These are phyloP conservation scores for Hypomesus transpacificus DNA, from an alignment of 2,113 vertebrate genomes.

Conservation along the genomic window DNA sequence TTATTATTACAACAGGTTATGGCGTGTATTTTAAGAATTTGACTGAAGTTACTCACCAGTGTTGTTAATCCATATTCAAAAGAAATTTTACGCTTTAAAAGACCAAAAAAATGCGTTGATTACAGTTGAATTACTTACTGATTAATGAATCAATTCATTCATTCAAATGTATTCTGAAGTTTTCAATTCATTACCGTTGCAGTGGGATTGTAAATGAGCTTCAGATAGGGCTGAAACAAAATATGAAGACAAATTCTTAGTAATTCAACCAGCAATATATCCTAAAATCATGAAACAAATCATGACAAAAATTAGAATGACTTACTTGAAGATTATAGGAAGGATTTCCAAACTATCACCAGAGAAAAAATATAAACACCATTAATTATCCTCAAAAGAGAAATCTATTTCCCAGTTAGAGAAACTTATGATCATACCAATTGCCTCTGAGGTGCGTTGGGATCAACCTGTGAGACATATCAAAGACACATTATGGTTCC, in stretches of 20 bases:
- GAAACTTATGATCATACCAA: slow-evolving; percentile 5
- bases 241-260: background rate
- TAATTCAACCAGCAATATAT: background rate
- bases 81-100: slow-evolving; percentile 37
- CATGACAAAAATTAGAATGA: background rate
- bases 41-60: slow-evolving; percentile 44
- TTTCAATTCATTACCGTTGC: slow-evolving; percentile 38
- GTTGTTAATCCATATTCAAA: slow-evolving; percentile 46
- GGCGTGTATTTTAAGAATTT: background rate
- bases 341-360: slow-evolving; percentile 16
- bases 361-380: background rate
- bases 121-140: too few relatives aligned
- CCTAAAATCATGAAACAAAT: background rate
- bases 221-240: slow-evolving; percentile 48
- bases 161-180: too few relatives aligned
- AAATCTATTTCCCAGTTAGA: background rate
- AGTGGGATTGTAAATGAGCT: slow-evolving; percentile 44
- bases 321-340: slow-evolving; percentile 10
- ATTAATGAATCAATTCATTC: too few relatives aligned
- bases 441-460: background rate
- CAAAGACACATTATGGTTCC: background rate
- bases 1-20: too few relatives aligned
- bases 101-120: background rate
- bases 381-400: background rate
- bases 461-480: slow-evolving; percentile 21